Conservation (phyloP, 2,888 invertebrate genomes). For the Agrotis puta region DNA sequence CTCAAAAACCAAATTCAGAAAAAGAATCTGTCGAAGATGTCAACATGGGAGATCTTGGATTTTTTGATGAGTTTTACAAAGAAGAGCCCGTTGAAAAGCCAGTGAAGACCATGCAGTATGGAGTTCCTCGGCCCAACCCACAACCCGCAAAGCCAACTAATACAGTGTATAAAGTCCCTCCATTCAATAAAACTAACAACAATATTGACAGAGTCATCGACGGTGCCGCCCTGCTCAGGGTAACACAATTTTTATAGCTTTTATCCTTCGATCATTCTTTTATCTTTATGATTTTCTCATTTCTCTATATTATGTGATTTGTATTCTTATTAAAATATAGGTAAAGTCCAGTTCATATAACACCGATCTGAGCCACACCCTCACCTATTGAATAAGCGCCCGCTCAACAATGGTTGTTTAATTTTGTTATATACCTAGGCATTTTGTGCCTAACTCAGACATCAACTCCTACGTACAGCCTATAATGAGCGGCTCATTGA, state of each 20-base stretch:
- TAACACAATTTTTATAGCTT: slow-evolving; percentile 57
- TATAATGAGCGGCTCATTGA: too few species aligned
- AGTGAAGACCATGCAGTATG: background rate
- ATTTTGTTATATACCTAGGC: too few species aligned
- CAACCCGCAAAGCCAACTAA: background rate
- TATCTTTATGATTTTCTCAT: background rate
- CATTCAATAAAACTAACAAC: slow-evolving; percentile 75
- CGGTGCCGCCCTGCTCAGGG: slow-evolving; percentile 81
- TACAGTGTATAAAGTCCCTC: slow-evolving; percentile 59
- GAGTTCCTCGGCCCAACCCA: slow-evolving; percentile 33
- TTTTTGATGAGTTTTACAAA: slow-evolving; percentile 73
- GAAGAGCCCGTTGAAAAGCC: slow-evolving; percentile 15
- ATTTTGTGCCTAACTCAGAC: too few species aligned
- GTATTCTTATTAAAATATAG: too few species aligned
- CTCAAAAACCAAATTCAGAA: slow-evolving; percentile 44
- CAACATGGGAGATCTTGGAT: slow-evolving; percentile 76
- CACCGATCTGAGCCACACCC: too few species aligned
- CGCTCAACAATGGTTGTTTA: too few species aligned
- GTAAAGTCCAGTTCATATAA: too few species aligned
- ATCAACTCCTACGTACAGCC: too few species aligned
- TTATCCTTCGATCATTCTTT: too few species aligned
- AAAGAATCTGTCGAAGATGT: slow-evolving; percentile 73
- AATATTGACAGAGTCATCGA: slow-evolving; percentile 82
- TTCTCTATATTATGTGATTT: background rate
- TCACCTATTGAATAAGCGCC: too few species aligned